Evolutionary conservation across 2,113 vertebrate species (phyloP).

Genomic region (Meles meles): DNA sequence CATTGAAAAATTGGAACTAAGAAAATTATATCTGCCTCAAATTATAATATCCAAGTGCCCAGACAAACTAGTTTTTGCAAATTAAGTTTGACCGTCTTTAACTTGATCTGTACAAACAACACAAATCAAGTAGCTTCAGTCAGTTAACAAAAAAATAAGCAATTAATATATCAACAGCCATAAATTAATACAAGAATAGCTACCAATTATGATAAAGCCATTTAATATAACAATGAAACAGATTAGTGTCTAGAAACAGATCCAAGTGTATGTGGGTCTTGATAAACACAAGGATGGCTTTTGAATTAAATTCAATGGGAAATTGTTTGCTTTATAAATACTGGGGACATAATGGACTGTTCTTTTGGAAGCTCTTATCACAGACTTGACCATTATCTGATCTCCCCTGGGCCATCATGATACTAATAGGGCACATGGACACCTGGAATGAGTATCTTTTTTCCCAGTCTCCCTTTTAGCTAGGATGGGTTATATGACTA

Average conservation of each 20-base stretch:
- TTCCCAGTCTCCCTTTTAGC: not conserved
- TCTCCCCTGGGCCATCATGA: not conserved
- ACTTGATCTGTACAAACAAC: not conserved
- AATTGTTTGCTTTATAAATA: constrained; percentile 18
- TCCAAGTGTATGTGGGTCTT: not conserved
- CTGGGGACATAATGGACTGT: not conserved
- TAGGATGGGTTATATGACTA: not conserved
- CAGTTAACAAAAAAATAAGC: constrained; percentile 22
- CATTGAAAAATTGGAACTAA: not conserved
- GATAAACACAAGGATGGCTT: not conserved
- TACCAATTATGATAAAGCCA: not conserved
- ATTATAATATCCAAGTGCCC: not conserved
- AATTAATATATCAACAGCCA: not conserved
- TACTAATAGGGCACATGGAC: not conserved
- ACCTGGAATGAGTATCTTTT: not conserved
- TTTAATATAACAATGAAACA: not conserved
- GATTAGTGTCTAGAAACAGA: not conserved
- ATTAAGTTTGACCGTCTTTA: not conserved
- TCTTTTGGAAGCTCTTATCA: not conserved
- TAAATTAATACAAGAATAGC: not conserved
- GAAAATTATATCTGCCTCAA: not conserved
- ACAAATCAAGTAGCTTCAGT: not conserved
- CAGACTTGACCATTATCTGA: not conserved
- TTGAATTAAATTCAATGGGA: not conserved
- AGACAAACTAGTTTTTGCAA: not conserved